Conservation (phyloP, 2,888 invertebrate genomes). For the Melitaea athalia region DNA sequence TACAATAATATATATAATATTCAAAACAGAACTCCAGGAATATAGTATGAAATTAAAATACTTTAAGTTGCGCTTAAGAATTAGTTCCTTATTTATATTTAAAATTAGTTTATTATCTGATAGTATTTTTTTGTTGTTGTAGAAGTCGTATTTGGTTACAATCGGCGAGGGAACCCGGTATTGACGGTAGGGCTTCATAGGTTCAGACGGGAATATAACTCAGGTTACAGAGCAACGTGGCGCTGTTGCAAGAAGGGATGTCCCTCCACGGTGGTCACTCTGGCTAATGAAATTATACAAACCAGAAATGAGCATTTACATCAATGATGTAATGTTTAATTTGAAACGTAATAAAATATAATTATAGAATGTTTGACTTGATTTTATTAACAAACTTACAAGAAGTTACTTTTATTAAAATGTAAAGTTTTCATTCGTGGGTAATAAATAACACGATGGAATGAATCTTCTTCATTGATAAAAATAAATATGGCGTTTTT, state of each 20-base stretch:
- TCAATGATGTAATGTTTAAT: background rate
- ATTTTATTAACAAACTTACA: background rate
- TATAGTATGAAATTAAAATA: too few species aligned
- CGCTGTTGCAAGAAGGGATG: slow-evolving; percentile 40
- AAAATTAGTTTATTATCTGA: too few species aligned
- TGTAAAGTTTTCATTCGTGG: too few species aligned
- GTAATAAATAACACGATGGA: too few species aligned
- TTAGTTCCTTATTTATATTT: too few species aligned
- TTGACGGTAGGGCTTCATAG: slow-evolving; percentile 36
- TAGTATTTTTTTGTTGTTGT: background rate
- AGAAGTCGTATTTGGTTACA: slow-evolving; percentile 39
- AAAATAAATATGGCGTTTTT: background rate
- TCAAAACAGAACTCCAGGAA: too few species aligned
- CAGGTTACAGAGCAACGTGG: slow-evolving; percentile 45
- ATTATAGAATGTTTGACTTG: too few species aligned
- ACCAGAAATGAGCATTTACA: slow-evolving; percentile 27
- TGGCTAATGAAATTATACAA: slow-evolving; percentile 9
- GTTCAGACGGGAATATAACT: slow-evolving; percentile 39
- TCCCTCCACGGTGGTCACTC: slow-evolving; percentile 38
- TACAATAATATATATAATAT: too few species aligned
- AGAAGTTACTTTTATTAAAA: background rate
- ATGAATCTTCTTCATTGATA: too few species aligned
- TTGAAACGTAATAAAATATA: background rate
- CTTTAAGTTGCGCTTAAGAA: background rate
- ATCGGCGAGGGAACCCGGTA: slow-evolving; percentile 34